phyloP scores from a whole-genome alignment of 2,113 vertebrate species.

The Galeopterus variegatus region DNA sequence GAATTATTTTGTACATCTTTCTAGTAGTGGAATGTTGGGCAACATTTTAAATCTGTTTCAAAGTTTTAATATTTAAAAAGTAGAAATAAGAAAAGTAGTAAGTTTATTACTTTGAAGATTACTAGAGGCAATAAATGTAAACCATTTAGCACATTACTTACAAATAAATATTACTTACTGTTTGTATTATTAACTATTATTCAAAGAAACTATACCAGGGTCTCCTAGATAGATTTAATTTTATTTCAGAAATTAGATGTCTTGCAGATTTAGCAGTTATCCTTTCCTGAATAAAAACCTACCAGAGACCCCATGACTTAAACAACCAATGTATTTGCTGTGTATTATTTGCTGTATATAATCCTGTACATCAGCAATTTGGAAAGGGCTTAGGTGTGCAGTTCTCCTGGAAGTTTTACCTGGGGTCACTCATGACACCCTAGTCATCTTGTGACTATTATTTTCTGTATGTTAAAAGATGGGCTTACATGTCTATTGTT shows the following conservation, averaged over 20 bases:
- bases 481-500: fast-evolving
- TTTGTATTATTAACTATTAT: conserved; percentile 69
- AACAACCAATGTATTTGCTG: background rate
- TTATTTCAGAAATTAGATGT: conserved; percentile 65
- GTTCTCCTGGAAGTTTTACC: background rate
- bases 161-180: conserved; percentile 46
- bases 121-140: conserved; percentile 55
- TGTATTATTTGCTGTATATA: background rate
- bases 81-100: background rate
- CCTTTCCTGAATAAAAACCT: background rate
- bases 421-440: fast-evolving
- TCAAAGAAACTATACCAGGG: background rate
- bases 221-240: conserved; percentile 43
- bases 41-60: conserved; percentile 26
- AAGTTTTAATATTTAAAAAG: background rate
- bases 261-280: conserved; percentile 24
- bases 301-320: background rate
- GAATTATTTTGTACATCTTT: conserved; percentile 19
- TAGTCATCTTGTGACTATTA: background rate
- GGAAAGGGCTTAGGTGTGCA: background rate
- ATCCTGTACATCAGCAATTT: background rate
- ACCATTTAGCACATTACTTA: conserved; percentile 51
- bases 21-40: background rate
- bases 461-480: background rate
- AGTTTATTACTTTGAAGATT: conserved; percentile 39